Evolutionary conservation across 23 tunicate genomes (phyloP), one percentile per base, ranked within the genome.

Genomic region (Ciona savignyi): DNA sequence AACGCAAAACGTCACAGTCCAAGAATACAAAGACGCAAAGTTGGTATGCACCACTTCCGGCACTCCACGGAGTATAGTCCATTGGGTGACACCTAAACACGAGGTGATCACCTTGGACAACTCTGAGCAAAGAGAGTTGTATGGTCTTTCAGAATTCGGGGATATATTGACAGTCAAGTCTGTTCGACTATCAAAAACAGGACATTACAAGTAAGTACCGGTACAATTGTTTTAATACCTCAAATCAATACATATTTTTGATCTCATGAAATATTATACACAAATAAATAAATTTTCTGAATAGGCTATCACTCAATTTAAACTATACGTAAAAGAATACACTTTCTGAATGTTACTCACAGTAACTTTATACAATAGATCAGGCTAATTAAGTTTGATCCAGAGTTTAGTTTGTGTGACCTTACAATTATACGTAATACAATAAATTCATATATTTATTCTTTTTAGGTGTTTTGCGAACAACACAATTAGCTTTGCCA

Each of bases 391-490:
- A n/a, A n/a, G n/a, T 11, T 11, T 49, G 15, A 11, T 49, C 61
- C 20, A 49, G 61, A 20, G 61, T 15, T 20, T 49, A 11, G 61
- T 49, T 49, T 15, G 15, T 20, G 15, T 49, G n/a, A n/a, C n/a
- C n/a, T 42, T 42, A 42, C 56, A 42, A 9, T 42, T 6, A 6
- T 42, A 42, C 56, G 15, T n/a, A 42, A 9, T 42, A 42, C 9
- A 42, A 42, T 42, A 6, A 42, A 42, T 42, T 42, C 11, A 42
- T 6, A 42, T 42, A 15, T 42, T 42, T 42, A 6, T 42, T 42
- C 56, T 27, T 35, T 66, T 66, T 34, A 89, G 96, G 60, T 89
- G 96, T 56, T 70, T 83, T 30, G 89, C 85, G 25, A 65, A 83
- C 74, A 78, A 79, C 70, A 34, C 63, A 35, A 62, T 83, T 20